These are phyloP conservation scores for Aphaenogaster floridana DNA, from an alignment of 1,140 invertebrate species.

Conservation along the genomic window DNA sequence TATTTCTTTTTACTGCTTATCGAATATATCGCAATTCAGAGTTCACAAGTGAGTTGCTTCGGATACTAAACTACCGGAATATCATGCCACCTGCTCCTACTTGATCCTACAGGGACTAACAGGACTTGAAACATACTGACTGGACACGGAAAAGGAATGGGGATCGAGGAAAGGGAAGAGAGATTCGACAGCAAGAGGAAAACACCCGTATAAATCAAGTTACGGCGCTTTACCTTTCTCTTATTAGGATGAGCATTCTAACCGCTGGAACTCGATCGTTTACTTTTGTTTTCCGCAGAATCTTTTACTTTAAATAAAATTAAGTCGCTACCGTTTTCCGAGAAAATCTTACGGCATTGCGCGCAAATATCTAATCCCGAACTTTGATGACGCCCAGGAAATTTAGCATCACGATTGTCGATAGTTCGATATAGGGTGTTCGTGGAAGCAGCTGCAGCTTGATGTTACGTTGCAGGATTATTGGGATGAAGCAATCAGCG, in stretches of 20 bases:
- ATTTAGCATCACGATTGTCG: slow-evolving; percentile 44
- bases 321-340: background rate
- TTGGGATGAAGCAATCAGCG: slow-evolving; percentile 55
- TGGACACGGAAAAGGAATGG: slow-evolving; percentile 68
- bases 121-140: slow-evolving; percentile 63
- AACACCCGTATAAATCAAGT: slow-evolving; percentile 81
- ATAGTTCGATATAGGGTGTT: slow-evolving; percentile 45
- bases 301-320: slow-evolving; percentile 10
- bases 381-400: slow-evolving; percentile 19
- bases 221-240: slow-evolving; percentile 65
- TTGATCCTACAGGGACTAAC: slow-evolving; percentile 66
- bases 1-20: background rate
- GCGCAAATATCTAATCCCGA: slow-evolving; percentile 29
- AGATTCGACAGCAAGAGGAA: slow-evolving; percentile 64
- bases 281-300: slow-evolving; percentile 40
- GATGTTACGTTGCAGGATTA: slow-evolving; percentile 43
- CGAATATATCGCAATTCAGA: background rate
- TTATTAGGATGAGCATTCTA: slow-evolving; percentile 73
- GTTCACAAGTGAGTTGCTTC: slow-evolving; percentile 51
- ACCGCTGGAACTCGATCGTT: slow-evolving; percentile 66
- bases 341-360: background rate
- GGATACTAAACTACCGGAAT: slow-evolving; percentile 59
- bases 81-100: slow-evolving; percentile 63
- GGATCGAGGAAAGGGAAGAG: slow-evolving; percentile 34
- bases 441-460: slow-evolving; percentile 45